phyloP scores from a whole-genome alignment of 2,888 invertebrate genomes.

The Tetranychus piercei region DNA sequence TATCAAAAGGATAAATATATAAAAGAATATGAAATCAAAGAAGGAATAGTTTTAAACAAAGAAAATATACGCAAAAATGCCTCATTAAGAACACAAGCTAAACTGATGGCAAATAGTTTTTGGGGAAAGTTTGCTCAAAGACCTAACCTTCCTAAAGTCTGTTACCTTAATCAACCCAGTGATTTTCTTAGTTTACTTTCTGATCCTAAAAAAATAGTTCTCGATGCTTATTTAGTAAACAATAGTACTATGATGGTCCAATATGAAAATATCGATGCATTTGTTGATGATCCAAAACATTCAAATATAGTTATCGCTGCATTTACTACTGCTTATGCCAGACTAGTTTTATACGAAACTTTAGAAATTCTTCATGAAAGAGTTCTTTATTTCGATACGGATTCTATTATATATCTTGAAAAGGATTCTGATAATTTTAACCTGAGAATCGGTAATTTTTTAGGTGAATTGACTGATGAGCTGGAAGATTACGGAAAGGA shows the following conservation, averaged over 20 bases:
- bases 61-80: slow-evolving; percentile 25
- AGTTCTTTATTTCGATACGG: slow-evolving; percentile 32
- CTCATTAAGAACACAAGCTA: slow-evolving; percentile 24
- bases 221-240: neutral
- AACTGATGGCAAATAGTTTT: slow-evolving; percentile 25
- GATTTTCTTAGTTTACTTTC: slow-evolving; percentile 19
- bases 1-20: slow-evolving; percentile 27
- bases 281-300: neutral
- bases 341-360: slow-evolving; percentile 30
- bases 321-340: slow-evolving; percentile 31
- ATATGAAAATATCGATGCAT: slow-evolving; percentile 11
- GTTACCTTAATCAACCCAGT: slow-evolving; percentile 16
- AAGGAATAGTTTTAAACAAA: slow-evolving; percentile 26
- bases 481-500: neutral
- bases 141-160: slow-evolving; percentile 9
- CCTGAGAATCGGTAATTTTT: neutral
- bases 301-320: slow-evolving; percentile 31
- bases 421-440: slow-evolving; percentile 3
- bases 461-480: neutral
- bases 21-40: slow-evolving; percentile 22
- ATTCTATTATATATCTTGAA: slow-evolving; percentile 30
- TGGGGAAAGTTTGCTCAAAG: slow-evolving; percentile 27
- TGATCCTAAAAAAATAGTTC: neutral
- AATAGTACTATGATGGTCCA: slow-evolving; percentile 5
- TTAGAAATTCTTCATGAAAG: slow-evolving; percentile 29